These are phyloP conservation scores for Volucella bombylans DNA, from an alignment of 2,888 invertebrate species.

Conservation along the genomic window DNA sequence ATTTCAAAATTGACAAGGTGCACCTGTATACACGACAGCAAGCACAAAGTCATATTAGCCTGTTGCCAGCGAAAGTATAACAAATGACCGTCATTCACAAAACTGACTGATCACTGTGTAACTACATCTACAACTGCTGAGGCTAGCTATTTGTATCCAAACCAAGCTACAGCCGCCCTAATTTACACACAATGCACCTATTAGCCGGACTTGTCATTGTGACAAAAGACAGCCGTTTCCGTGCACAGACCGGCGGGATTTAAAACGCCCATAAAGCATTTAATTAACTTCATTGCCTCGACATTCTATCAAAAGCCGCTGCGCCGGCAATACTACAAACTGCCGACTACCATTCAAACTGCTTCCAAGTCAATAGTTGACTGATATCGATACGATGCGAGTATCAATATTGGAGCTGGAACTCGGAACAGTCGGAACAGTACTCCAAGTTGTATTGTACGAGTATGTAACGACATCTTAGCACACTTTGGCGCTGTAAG, in stretches of 20 bases:
- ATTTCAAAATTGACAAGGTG: too few relatives aligned
- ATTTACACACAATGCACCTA: conserved; percentile 69
- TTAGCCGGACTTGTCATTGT: conserved; percentile 51
- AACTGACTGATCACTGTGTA: not conserved
- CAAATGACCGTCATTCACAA: too few relatives aligned
- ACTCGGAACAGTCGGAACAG: conserved; percentile 13
- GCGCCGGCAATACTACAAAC: conserved; percentile 6
- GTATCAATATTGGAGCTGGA: conserved; percentile 29
- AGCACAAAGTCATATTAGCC: too few relatives aligned
- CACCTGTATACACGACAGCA: too few relatives aligned
- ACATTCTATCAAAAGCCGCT: conserved; percentile 59
- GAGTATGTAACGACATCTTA: not conserved
- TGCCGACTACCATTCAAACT: not conserved
- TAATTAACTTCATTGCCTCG: conserved; percentile 70
- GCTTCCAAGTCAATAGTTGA: conserved; percentile 5
- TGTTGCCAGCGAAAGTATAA: too few relatives aligned
- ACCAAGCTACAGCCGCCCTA: conserved; percentile 21
- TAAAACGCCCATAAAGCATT: conserved; percentile 64
- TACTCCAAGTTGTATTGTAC: not conserved
- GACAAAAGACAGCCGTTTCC: conserved; percentile 62
- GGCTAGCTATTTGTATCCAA: not conserved
- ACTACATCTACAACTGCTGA: conserved; percentile 36
- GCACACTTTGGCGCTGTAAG: conserved; percentile 36
- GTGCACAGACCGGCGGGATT: conserved; percentile 25
- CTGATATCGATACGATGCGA: conserved; percentile 13